Conservation (phyloP, 2,888 invertebrate genomes). For the Sarcophaga rosellei region DNA sequence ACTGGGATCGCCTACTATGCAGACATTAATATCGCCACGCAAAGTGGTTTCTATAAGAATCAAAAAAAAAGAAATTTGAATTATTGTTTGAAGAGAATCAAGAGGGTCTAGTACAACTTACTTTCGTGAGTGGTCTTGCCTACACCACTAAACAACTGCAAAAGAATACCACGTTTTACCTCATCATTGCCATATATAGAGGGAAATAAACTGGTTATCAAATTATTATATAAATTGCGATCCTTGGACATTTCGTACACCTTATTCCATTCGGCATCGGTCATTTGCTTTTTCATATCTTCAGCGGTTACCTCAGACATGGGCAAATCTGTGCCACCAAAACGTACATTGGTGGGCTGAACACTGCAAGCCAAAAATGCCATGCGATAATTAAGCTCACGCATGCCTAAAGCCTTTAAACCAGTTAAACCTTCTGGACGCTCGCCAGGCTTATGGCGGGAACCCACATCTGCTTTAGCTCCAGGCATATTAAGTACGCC, state of each 20-base stretch:
- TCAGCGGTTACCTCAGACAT: constrained; percentile 95
- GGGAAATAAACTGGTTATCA: constrained; percentile 96
- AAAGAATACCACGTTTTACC: constrained; percentile 93
- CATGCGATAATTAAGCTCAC: constrained; percentile 91
- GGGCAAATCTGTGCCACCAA: constrained; percentile 91
- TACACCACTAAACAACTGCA: constrained; percentile 99
- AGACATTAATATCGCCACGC: constrained; percentile 98
- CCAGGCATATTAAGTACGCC: constrained; percentile 91
- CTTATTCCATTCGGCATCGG: constrained; percentile 95
- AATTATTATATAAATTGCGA: constrained; percentile 92
- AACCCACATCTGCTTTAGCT: constrained; percentile 90
- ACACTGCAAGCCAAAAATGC: constrained; percentile 97
- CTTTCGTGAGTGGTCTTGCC: constrained; percentile 95
- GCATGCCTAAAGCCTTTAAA: constrained; percentile 89
- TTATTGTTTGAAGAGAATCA: too few relatives aligned
- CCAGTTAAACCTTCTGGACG: constrained; percentile 94
- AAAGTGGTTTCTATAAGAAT: constrained; percentile 87
- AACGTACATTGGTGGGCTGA: constrained; percentile 91
- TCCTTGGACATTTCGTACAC: constrained; percentile 99
- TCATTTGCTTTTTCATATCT: constrained; percentile 96
- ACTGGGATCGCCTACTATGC: constrained; percentile 99
- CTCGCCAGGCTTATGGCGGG: constrained; percentile 87
- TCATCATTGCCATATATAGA: constrained; percentile 98
- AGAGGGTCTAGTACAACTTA: constrained; percentile 71
- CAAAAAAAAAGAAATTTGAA: background rate